Base-by-base conservation (phyloP, 2,113 vertebrate species). In the Lampris megalopsis region DNA sequence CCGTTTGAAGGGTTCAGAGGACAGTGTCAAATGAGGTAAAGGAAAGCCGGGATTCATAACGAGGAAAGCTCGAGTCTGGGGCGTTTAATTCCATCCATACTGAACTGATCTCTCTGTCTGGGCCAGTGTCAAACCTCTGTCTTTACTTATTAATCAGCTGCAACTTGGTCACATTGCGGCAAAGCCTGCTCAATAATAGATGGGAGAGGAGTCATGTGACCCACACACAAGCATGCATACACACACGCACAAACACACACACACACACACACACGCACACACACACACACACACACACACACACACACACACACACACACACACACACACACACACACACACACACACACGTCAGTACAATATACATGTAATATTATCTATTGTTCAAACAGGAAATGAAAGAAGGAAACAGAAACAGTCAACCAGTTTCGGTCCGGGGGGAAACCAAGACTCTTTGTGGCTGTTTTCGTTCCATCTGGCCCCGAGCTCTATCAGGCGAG, bases 71-170 rank as follows among this genome's bases (percentile, higher is more conserved):
- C 63, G 8, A 66, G 38, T 54, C 63, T 40, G 61, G 37, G 60
- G 50, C 41, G 65, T 73, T 70, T 70, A 67, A 71, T 79, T 83
- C 24, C 36, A 61, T 62, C 81, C 72, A 71, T 61, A 71, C 75
- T 78, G 56, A 79, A 66, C 73, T 53, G 13, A 73, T 84, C 73
- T 80, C 57, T 72, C 75, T 74, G 75, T 69, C 68, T 62, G 69
- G 71, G 77, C 63, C 78, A 4, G 4, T 67, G 65, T 70, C 69
- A 61, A 24, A 73, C 71, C 86, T 71, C 80, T 59, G 79, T 85
- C 80, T 86, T 91, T 75, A 87, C 77, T 79, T 89, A 90, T 89
- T 88, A 77, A 90, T 89, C 74, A 77, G 69, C 82, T 41, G 49
- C 66, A 75, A 79, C 79, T 80, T 82, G 75, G 72, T 82, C 80